A percentile compares a stretch with the other conserved stretches of the same genome.
These are phyloP conservation scores for Adela reaumurella DNA, from an alignment of 2,888 invertebrate species.

Conservation along the genomic window DNA sequence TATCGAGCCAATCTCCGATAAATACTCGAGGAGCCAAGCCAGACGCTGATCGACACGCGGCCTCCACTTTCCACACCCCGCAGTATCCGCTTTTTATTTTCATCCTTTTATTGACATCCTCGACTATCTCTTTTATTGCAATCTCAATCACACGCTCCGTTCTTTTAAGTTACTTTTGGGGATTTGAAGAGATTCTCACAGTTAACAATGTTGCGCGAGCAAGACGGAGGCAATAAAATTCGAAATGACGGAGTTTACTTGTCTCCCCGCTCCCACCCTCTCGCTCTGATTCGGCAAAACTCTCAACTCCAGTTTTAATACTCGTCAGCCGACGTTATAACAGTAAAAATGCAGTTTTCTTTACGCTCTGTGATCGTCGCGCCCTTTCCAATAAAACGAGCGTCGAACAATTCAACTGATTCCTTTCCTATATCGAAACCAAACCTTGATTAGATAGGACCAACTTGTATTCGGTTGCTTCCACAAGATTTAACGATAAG, in stretches of 20 bases:
- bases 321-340: neutral
- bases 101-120: neutral
- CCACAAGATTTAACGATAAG: too few relatives aligned
- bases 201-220: neutral
- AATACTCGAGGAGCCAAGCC: neutral
- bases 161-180: neutral
- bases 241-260: neutral
- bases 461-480: too few relatives aligned
- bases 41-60: neutral
- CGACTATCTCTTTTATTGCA: neutral
- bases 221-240: neutral
- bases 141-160: neutral
- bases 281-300: neutral
- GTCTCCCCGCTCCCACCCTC: neutral
- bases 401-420: too few relatives aligned
- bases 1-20: neutral
- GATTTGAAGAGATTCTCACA: neutral
- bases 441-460: too few relatives aligned
- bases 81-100: neutral
- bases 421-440: too few relatives aligned
- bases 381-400: too few relatives aligned
- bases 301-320: neutral
- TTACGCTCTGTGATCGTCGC: neutral
- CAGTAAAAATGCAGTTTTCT: neutral
- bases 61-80: too few relatives aligned